phyloP scores from a whole-genome alignment of 2,797 vertebrate genomes.

The Peromyscus aztecus region DNA sequence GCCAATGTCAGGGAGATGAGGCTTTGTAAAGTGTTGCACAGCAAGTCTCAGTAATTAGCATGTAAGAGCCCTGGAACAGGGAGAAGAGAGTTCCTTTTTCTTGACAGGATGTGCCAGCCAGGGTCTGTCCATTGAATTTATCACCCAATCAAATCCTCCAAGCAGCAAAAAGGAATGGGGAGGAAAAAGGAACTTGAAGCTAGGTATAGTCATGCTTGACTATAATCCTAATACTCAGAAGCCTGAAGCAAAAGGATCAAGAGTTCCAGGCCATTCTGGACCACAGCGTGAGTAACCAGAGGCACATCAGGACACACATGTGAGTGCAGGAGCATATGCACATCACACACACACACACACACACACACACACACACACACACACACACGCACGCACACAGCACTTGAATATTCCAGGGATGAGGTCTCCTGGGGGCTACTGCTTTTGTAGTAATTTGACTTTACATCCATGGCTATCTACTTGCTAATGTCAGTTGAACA shows the following conservation, averaged over 20 bases:
- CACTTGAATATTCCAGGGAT: too few relatives aligned
- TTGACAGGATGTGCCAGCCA: background rate
- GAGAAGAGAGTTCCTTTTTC: constrained; percentile 10
- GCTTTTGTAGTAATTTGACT: background rate
- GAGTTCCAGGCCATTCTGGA: too few relatives aligned
- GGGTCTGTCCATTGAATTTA: background rate
- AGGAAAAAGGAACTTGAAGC: background rate
- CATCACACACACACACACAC: too few relatives aligned
- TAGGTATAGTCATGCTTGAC: background rate
- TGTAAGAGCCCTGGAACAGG: background rate
- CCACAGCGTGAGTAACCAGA: background rate
- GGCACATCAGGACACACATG: background rate
- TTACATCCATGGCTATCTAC: background rate
- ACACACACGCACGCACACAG: too few relatives aligned
- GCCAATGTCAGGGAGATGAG: background rate
- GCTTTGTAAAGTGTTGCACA: constrained; percentile 5
- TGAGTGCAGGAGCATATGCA: too few relatives aligned
- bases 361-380: too few relatives aligned
- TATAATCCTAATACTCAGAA: too few relatives aligned
- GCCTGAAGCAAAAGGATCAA: background rate
- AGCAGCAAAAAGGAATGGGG: background rate
- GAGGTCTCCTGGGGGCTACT: too few relatives aligned
- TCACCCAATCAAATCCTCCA: background rate
- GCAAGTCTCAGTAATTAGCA: constrained; percentile 57
- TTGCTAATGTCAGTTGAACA: background rate